Base-by-base conservation (phyloP, 2,888 invertebrate species). In the Sarcophaga variegata region DNA sequence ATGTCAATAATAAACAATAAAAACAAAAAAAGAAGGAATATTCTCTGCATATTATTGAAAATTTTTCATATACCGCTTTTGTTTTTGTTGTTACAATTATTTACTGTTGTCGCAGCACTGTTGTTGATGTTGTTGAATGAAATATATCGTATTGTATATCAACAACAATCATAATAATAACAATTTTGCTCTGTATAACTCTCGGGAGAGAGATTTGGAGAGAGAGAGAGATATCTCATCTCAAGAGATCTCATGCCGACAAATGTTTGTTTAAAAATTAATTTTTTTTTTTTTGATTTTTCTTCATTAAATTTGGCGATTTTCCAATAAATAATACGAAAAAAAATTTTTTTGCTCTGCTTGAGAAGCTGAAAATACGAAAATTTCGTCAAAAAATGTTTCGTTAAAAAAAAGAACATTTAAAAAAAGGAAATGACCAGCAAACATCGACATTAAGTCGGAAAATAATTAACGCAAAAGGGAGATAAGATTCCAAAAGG, bases 291-390 rank as follows among this genome's bases (percentile, higher is more conserved):
- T 64, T 66, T 79, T 64, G 69, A 69, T 81, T 72, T 22, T 72
- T 67, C 66, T 62, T 83, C 76, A 74, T 25, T 67, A 72, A 64
- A 74, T 84, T 84, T 84, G 84, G 84, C 84, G 49, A 17, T 49
- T 66, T 76, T 84, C 84, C 84, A 84, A 84, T 80, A 60, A 59
- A 75, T 17, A 27, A 45, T 67, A n/a, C 17, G 37, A 67, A 17
- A 83, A 71, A 66, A 60, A 54, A n/a, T n/a, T 14, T 64, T 47
- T 67, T 22, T 70, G 4, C 59, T 79, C 27, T 49, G 54, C 74
- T 45, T 79, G 79, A 63, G 75, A 81, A 83, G 66, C 14, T 60
- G 67, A 76, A 74, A 82, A 74, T 78, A 77, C 37, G 37, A 86
- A 81, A 74, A 74, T 77, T 77, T 83, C 72, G 62, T 69, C n/a